Evolutionary conservation across 2,113 vertebrate species (phyloP), one percentile per base, ranked within the genome.

Genomic region (Ornithorhynchus anatinus): DNA sequence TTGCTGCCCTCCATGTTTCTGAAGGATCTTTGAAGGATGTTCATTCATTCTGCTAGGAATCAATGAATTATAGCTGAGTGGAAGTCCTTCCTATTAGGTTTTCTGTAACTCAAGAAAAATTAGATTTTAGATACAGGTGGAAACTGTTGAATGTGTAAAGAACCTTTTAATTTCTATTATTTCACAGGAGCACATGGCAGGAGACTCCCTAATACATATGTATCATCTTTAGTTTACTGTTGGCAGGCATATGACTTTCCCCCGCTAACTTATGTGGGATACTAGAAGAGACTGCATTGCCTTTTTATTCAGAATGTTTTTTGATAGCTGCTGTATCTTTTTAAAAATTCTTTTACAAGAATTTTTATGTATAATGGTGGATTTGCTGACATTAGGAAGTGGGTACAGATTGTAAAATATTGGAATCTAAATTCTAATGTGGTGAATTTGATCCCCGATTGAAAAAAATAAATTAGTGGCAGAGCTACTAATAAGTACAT

Each of bases 41-140:
- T 82, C 47, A 75, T 82, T 81, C 54, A 84, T 85, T 69, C 84
- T 77, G 20, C 71, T 83, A 75, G 35, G 44, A 84, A 78, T 89
- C 61, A 44, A 80, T 84, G 71, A 66, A 69, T 84, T 86, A 72
- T 58, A 79, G 17, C 63, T 37, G 66, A 56, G 32, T 8, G 2
- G 53, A 57, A 54, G 53, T 70, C 52, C 36, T 13, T 79, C 22
- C 43, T 32, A 7, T 22, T 58, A 65, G 69, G 59, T 64, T 84
- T 82, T 60, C 65, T 73, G 59, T 59, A 48, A 72, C 64, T 78
- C 37, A 44, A 25, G 25, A 56, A 57, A 84, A 69, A 62, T 84
- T 59, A 44, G 75, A 67, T 59, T 87, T 84, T 76, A 78, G 31
- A 40, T 76, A 77, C 69, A 82, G 59, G 45, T 81, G 39, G 50